Percentiles rank a stretch among this genome's conserved stretches.
These are phyloP conservation scores for Octopus bimaculoides DNA, from an alignment of 1,140 invertebrate genomes.

Conservation along the genomic window DNA sequence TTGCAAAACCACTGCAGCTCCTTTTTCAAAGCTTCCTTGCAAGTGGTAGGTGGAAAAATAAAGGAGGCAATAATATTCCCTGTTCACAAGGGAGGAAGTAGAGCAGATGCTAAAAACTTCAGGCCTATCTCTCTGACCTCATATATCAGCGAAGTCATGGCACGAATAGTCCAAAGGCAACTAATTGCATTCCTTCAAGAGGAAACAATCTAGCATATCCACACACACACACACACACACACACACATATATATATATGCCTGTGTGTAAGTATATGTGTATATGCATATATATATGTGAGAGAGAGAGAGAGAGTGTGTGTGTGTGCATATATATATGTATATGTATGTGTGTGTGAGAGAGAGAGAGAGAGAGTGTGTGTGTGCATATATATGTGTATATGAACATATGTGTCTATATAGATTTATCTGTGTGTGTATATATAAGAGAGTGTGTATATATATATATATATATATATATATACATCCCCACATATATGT, in stretches of 20 bases:
- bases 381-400: neutral
- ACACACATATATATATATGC: neutral
- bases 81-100: no score
- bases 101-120: no score
- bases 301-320: neutral
- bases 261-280: neutral
- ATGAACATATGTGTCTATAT: neutral
- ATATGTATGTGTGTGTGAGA: neutral
- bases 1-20: no score
- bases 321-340: neutral
- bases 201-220: no score
- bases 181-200: no score
- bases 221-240: neutral
- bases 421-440: neutral
- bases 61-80: no score
- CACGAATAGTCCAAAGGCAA: no score
- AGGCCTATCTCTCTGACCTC: no score
- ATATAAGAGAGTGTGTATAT: neutral
- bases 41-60: no score
- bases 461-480: neutral
- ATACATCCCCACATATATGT: no score
- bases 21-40: no score
- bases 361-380: neutral
- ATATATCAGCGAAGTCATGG: no score
- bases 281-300: neutral